phyloP scores from a whole-genome alignment of 1,140 invertebrate genomes.

The Anthonomus grandis region DNA sequence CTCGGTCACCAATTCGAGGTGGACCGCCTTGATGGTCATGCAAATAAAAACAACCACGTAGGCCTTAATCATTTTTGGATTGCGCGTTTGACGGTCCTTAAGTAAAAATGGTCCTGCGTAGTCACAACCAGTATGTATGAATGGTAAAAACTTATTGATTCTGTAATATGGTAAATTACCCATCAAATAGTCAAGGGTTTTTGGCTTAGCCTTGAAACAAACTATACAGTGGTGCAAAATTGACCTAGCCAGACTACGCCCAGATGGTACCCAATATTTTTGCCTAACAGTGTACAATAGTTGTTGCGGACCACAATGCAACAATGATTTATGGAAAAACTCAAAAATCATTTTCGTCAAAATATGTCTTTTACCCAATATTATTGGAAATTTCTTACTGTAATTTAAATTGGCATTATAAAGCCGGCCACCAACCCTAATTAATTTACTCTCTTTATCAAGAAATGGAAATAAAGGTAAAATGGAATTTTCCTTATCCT shows the following conservation, averaged over 20 bases:
- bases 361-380: constrained; percentile 30
- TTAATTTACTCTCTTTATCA: constrained; percentile 19
- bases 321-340: constrained; percentile 24
- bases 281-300: constrained; percentile 25
- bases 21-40: constrained; percentile 33
- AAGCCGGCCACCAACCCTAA: constrained; percentile 38
- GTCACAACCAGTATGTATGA: constrained; percentile 35
- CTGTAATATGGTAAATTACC: constrained; percentile 1
- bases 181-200: constrained; percentile 15
- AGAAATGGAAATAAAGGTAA: constrained; percentile 28
- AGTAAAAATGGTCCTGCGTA: constrained; percentile 40
- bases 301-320: constrained; percentile 33
- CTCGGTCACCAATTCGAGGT: constrained; percentile 41
- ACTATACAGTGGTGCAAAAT: constrained; percentile 24
- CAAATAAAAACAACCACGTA: constrained; percentile 32
- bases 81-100: constrained; percentile 29
- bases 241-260: constrained; percentile 6
- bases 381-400: constrained; percentile 33
- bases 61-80: constrained; percentile 35
- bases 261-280: constrained; percentile 33
- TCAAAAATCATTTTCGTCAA: constrained; percentile 31
- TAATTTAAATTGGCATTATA: constrained; percentile 20
- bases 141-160: neutral
- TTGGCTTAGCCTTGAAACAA: constrained; percentile 25
- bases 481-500: constrained; percentile 15